Percentiles rank a stretch among this genome's conserved stretches.
Evolutionary conservation across 2,113 vertebrate species (phyloP).

Genomic region (Oplegnathus fasciatus): DNA sequence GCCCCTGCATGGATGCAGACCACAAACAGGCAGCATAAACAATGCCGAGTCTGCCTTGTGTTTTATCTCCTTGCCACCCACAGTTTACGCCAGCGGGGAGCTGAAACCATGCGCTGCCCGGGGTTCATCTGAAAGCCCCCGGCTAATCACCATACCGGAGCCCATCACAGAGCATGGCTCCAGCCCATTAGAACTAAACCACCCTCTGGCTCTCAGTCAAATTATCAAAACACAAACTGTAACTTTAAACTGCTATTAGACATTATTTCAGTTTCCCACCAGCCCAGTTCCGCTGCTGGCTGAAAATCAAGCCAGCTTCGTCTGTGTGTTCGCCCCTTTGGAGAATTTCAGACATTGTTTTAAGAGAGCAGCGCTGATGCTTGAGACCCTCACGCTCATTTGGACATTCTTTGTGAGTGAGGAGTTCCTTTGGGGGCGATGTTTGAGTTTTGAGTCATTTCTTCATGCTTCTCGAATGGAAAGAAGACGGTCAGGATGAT

Average conservation of each 20-base stretch:
- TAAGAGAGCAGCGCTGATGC: slow-evolving; percentile 62
- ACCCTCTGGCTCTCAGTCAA: slow-evolving; percentile 71
- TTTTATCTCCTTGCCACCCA: slow-evolving; percentile 85
- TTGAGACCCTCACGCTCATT: slow-evolving; percentile 71
- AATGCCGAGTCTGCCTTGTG: slow-evolving; percentile 60
- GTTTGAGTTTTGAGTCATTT: slow-evolving; percentile 79
- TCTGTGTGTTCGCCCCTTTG: slow-evolving; percentile 36
- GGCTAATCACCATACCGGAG: slow-evolving; percentile 69
- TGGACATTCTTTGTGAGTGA: slow-evolving; percentile 81
- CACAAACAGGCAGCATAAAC: slow-evolving; percentile 83
- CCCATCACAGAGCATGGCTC: slow-evolving; percentile 67
- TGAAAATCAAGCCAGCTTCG: slow-evolving; percentile 56
- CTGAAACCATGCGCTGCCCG: slow-evolving; percentile 73
- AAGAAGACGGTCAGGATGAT: slow-evolving; percentile 57
- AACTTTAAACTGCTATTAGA: slow-evolving; percentile 76
- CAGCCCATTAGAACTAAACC: slow-evolving; percentile 54
- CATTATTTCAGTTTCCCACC: slow-evolving; percentile 68
- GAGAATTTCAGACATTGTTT: slow-evolving; percentile 67
- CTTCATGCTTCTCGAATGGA: slow-evolving; percentile 71
- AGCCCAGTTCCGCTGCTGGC: slow-evolving; percentile 52
- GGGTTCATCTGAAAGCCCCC: slow-evolving; percentile 68
- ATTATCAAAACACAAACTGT: slow-evolving; percentile 77
- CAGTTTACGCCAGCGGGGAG: slow-evolving; percentile 75
- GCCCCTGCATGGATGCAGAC: slow-evolving; percentile 63
- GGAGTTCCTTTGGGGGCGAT: slow-evolving; percentile 68